Evolutionary conservation across 2,113 vertebrate species (phyloP).

Genomic region (Psilopsiagon aymara): DNA sequence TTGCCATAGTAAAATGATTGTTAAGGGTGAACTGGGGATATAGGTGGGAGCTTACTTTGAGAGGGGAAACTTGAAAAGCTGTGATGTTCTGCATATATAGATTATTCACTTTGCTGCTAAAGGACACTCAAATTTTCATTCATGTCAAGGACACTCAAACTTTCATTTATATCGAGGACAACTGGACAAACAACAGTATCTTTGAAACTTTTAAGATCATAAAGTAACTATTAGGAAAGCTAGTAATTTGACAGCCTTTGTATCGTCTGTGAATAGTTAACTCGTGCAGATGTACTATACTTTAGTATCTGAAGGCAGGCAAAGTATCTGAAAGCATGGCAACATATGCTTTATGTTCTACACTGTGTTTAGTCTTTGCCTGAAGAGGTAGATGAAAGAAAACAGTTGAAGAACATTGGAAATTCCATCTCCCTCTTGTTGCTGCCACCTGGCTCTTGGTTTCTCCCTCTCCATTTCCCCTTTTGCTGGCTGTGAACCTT

Average conservation of each 20-base stretch:
- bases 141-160: neutral
- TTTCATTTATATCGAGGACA: neutral
- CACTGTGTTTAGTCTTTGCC: neutral
- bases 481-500: neutral
- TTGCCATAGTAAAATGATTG: neutral
- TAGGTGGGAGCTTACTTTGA: neutral
- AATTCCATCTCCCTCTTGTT: neutral
- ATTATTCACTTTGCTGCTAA: neutral
- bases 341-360: neutral
- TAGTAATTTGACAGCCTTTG: neutral
- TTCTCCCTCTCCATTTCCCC: neutral
- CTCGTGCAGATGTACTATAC: neutral
- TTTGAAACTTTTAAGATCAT: neutral
- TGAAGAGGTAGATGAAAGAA: neutral
- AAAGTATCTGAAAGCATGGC: neutral
- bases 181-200: neutral
- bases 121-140: neutral
- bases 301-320: neutral
- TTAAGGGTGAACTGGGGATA: neutral
- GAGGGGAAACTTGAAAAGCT: neutral
- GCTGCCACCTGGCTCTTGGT: neutral
- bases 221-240: neutral
- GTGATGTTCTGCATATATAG: neutral
- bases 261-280: neutral
- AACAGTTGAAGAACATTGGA: neutral